Conservation (phyloP, 2,888 invertebrate genomes). For the Meta bourneti region DNA sequence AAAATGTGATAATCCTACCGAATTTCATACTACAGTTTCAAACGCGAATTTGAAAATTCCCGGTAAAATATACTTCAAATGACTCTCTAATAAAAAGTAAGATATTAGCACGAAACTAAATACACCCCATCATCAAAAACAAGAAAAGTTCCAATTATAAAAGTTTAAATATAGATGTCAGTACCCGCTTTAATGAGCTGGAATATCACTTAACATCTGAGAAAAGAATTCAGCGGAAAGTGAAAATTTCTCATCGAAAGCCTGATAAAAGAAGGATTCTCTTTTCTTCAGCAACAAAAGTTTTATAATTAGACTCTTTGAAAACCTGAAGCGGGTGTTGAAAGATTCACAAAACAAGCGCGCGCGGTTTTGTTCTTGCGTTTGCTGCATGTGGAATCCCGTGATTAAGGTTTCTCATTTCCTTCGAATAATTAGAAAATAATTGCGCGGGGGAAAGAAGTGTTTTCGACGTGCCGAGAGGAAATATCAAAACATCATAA, state of each 20-base stretch:
- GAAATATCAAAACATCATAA: background rate
- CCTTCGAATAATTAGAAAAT: constrained; percentile 11
- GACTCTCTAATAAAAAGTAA: no score
- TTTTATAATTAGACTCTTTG: constrained; percentile 16
- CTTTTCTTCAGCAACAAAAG: background rate
- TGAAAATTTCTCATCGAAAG: background rate
- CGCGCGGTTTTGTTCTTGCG: background rate
- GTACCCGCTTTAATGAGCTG: no score
- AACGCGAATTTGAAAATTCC: no score
- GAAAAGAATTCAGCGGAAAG: background rate
- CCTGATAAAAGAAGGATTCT: background rate
- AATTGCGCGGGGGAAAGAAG: background rate
- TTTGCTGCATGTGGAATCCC: background rate
- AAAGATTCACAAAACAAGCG: constrained; percentile 10
- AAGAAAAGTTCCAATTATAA: no score
- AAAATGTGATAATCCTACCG: no score
- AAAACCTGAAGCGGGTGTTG: background rate
- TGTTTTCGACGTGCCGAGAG: background rate
- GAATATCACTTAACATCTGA: no score
- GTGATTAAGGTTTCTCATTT: constrained; percentile 36
- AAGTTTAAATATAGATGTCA: no score
- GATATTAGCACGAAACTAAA: no score
- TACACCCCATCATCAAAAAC: no score
- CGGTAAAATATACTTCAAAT: no score
- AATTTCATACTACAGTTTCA: no score